These are phyloP conservation scores for Siniperca obscura DNA, from an alignment of 2,797 vertebrate species.

Conservation along the genomic window DNA sequence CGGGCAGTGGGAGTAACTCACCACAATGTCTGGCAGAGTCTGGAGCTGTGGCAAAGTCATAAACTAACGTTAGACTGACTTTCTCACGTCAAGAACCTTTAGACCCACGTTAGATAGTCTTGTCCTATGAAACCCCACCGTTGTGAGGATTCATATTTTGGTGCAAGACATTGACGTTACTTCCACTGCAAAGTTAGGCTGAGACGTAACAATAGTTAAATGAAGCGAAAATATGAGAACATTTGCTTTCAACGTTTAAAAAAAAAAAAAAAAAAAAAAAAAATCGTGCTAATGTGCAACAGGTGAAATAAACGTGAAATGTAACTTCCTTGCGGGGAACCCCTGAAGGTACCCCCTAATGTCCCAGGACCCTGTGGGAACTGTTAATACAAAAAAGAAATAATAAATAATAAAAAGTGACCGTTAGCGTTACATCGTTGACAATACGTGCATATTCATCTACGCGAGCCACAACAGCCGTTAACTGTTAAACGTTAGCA, in stretches of 20 bases:
- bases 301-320: not conserved
- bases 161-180: not conserved
- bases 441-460: not conserved
- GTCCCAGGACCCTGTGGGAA: not conserved
- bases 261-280: too few species aligned
- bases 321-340: not conserved
- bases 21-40: constrained; percentile 26
- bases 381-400: too few species aligned
- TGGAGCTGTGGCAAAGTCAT: constrained; percentile 33
- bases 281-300: not conserved
- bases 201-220: not conserved
- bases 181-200: not conserved
- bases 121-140: not conserved
- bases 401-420: too few species aligned
- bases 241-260: not conserved
- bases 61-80: constrained; percentile 20
- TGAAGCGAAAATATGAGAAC: not conserved
- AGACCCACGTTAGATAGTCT: not conserved
- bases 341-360: not conserved
- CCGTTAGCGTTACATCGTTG: not conserved
- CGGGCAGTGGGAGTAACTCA: constrained; percentile 2
- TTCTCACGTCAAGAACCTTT: not conserved
- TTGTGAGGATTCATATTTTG: not conserved
- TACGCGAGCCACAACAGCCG: constrained; percentile 33
- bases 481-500: not conserved